A percentile compares a stretch with the other conserved stretches of the same genome.
Conservation (phyloP, 2,888 invertebrate species). For the Temnothorax ravouxi region DNA sequence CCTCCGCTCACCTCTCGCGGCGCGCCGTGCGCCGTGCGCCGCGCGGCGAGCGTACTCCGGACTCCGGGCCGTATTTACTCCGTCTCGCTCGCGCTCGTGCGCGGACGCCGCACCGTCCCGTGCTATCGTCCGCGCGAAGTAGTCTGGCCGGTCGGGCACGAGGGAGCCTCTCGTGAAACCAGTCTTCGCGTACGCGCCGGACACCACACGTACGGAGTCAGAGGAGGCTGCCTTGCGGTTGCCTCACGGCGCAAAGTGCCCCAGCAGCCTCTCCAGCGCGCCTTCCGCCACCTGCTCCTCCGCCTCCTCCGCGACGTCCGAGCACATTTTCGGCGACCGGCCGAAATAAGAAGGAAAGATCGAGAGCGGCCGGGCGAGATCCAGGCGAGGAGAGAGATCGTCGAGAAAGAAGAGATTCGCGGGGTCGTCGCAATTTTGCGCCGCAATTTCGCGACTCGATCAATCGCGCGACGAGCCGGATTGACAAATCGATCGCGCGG, state of each 20-base stretch:
- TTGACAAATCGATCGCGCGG: no score
- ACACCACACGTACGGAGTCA: slow-evolving; percentile 20
- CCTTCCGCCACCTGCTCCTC: slow-evolving; percentile 72
- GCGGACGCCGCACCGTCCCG: slow-evolving; percentile 47
- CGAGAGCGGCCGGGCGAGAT: no score
- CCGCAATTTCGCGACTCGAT: background rate
- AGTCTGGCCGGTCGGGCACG: slow-evolving; percentile 77
- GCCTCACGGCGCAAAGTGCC: slow-evolving; percentile 8
- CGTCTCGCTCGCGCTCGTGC: slow-evolving; percentile 36
- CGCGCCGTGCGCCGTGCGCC: background rate
- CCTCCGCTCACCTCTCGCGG: background rate
- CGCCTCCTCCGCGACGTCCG: slow-evolving; percentile 46
- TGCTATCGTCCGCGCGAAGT: slow-evolving; percentile 70
- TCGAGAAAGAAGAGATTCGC: background rate
- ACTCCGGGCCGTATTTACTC: no score
- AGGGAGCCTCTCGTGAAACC: slow-evolving; percentile 75
- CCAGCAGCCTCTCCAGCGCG: slow-evolving; percentile 29
- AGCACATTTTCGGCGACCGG: no score
- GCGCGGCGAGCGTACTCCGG: background rate
- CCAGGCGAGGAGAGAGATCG: no score
- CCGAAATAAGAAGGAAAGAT: no score
- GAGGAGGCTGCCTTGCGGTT: slow-evolving; percentile 47
- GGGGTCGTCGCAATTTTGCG: background rate
- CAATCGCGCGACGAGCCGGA: no score
- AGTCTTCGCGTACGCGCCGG: slow-evolving; percentile 71